These are phyloP conservation scores for Acleris sparsana DNA, from an alignment of 2,888 invertebrate genomes.

Conservation along the genomic window DNA sequence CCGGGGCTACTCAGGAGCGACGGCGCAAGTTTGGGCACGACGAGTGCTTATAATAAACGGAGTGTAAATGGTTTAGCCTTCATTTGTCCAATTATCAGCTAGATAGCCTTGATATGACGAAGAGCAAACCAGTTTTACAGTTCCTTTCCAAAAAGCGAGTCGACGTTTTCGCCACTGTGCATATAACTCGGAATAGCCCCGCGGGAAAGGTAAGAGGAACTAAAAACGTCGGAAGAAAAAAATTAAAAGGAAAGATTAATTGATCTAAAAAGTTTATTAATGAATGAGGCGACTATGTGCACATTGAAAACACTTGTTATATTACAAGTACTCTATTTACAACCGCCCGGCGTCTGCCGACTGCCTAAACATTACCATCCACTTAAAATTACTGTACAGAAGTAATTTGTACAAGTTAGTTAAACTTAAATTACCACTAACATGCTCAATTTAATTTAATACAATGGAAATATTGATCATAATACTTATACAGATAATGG, in stretches of 20 bases:
- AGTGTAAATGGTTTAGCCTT: constrained; percentile 16
- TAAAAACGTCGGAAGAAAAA: constrained; percentile 45
- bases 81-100: not conserved
- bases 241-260: constrained; percentile 63
- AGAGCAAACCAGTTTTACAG: not conserved
- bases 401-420: constrained; percentile 79
- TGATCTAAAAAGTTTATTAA: constrained; percentile 83
- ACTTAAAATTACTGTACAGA: constrained; percentile 73
- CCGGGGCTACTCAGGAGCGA: constrained; percentile 22
- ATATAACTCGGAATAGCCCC: constrained; percentile 19
- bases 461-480: constrained; percentile 82
- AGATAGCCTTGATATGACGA: not conserved
- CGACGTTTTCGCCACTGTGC: not conserved
- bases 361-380: constrained; percentile 46
- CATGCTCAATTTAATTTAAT: constrained; percentile 63
- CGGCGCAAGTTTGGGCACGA: not conserved
- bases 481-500: constrained; percentile 80
- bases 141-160: not conserved
- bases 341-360: constrained; percentile 49
- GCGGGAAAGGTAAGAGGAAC: constrained; percentile 44
- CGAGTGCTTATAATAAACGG: not conserved
- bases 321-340: constrained; percentile 79
- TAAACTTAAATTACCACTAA: constrained; percentile 63
- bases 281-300: constrained; percentile 84
- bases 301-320: constrained; percentile 80